Percentiles rank a stretch among this genome's conserved stretches.
These are phyloP conservation scores for Deladenus siricidicola DNA, from an alignment of 2,888 invertebrate genomes.

Conservation along the genomic window DNA sequence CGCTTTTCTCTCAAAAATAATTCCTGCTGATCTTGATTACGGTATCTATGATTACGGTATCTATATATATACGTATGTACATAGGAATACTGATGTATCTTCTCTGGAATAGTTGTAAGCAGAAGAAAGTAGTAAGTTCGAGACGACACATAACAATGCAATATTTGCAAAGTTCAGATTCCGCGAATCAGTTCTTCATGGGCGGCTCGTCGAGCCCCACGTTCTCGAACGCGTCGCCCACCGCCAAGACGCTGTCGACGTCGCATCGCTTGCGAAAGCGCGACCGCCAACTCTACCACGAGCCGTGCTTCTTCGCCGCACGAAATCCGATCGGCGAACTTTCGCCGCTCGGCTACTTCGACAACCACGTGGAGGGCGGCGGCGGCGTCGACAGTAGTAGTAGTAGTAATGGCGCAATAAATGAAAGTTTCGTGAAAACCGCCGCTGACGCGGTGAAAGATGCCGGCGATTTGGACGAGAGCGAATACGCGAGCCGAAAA, in stretches of 20 bases:
- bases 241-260: too few species aligned
- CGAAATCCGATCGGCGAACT: slow-evolving; percentile 17
- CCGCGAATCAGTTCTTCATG: slow-evolving; percentile 2
- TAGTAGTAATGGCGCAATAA: background rate
- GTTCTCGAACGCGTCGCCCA: background rate
- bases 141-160: too few species aligned
- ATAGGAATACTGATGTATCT: background rate
- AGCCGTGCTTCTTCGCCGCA: slow-evolving; percentile 11
- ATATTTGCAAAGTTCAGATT: background rate
- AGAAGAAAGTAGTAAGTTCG: background rate
- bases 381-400: background rate
- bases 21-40: too few species aligned
- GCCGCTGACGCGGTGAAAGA: too few species aligned
- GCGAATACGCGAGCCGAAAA: background rate
- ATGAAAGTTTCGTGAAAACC: too few species aligned
- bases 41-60: too few species aligned
- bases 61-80: background rate
- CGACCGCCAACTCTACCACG: slow-evolving; percentile 18
- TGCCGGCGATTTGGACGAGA: background rate
- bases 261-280: slow-evolving; percentile 1
- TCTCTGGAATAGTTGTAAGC: background rate
- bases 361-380: background rate
- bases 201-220: background rate
- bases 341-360: slow-evolving; percentile 17
- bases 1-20: too few species aligned